Base-by-base conservation (phyloP, 1,140 invertebrate genomes). In the Drosophila funebris region DNA sequence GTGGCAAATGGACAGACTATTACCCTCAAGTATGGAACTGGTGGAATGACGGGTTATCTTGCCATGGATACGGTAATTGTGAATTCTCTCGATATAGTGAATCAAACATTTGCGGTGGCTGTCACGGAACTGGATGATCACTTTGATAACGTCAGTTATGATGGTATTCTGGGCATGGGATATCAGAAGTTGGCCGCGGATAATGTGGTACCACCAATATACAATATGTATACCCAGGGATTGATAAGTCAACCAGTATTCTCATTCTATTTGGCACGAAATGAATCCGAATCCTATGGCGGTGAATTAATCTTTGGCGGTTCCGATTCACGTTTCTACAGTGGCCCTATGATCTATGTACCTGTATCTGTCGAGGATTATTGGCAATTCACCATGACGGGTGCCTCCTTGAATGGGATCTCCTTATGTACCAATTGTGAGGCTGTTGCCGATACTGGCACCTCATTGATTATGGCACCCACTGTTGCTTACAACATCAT, bases 71-170 rank as follows among this genome's bases (percentile, higher is more conserved):
- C 93, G 61, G 95, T 99, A 24, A 93, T 92, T 41, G 70, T 91
- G 71, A 96, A 94, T 68, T 95, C 94, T 46, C 60, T 97, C 11
- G 74, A 91, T 9, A 94, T 99, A 18, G 90, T 93, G 71, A 92
- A 94, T 73, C 98, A 99, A 94, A 97, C 97, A 20, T 99, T 99
- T 93, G 99, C 97, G 20, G 98, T 99, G 93, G 99, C 99, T 2
- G 92, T 97, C 8, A 95, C 79, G 98, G 99, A 4, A 92, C 98
- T 98, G 46, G 96, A 96, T 48, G 91, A 96, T 41, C 94, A 94
- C n/a, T 99, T 99, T 92, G 95, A 98, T 3, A 96, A 97, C 73
- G 97, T 97, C 64, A 97, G 97, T 92, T 99, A 99, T 92, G 99
- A 99, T 92, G 99, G 99, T 66, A 99, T 99, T 78, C 93, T 99